Base-by-base conservation (phyloP, 2,113 vertebrate species). In the Pelobates fuscus region DNA sequence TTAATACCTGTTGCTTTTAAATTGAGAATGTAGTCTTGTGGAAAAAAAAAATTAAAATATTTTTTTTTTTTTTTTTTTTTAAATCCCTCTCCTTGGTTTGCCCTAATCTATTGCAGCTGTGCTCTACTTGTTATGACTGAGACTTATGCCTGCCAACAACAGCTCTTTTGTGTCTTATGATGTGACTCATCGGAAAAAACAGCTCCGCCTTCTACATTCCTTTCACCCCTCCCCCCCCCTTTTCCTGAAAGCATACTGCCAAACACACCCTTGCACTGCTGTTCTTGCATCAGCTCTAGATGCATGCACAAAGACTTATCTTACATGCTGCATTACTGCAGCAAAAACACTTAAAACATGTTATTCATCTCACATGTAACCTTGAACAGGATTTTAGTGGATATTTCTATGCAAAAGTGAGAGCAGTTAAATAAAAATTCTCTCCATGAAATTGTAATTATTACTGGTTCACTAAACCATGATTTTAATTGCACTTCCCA, bases 131-230 rank as follows among this genome's bases (percentile, higher is more conserved):
- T 68, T 61, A 61, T 20, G 73, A 61, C 73, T 76, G 65, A 57
- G 15, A 57, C 41, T 24, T n/a, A 8, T 37, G 25, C 55, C 46
- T 61, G 63, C 37, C 57, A 76, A 68, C 71, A 67, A 64, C 64
- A 76, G 73, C 37, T 68, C 73, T 68, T 76, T 76, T 76, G 55
- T 76, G 73, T 52, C 73, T 68, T 76, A 18, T 61, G 64, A 68
- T 54, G 64, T 76, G 73, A 76, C 64, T 76, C 73, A 76, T 59
- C 58, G 62, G 73, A 68, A 76, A 76, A 68, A 20, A 76, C 73
- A 76, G 73, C 73, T 76, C 73, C 73, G 67, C 73, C 73, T 60
- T 54, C 64, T 68, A 64, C 73, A 76, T 76, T 68, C 73, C 64
- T 52, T 14, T 55, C 57, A 52, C 73, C 73, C 73, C 67, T 76